A percentile compares a stretch with the other conserved stretches of the same genome.
These are phyloP conservation scores for Alethe castanea DNA, from an alignment of 2,113 vertebrate genomes.

Conservation along the genomic window DNA sequence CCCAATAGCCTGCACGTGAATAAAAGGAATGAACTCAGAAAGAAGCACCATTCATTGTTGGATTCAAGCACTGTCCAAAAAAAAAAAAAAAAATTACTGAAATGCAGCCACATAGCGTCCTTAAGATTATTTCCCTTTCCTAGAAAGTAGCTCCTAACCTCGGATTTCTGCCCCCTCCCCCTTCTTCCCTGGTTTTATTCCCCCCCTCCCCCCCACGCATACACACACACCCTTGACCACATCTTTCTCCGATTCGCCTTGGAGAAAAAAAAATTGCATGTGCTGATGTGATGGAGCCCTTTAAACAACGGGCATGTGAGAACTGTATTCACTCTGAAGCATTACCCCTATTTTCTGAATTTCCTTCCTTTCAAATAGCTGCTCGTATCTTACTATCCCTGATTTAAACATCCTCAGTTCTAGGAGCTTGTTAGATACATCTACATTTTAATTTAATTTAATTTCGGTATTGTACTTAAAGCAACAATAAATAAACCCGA, in stretches of 20 bases:
- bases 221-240: not conserved
- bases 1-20: not conserved
- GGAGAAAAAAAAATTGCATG: not conserved
- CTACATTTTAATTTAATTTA: conserved; percentile 52
- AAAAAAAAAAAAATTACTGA: not conserved
- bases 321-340: conserved; percentile 39
- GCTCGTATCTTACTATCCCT: not conserved
- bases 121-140: conserved; percentile 48
- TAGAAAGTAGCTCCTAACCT: conserved; percentile 52
- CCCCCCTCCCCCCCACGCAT: not conserved
- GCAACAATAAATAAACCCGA: conserved; percentile 55
- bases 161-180: not conserved
- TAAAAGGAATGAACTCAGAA: conserved; percentile 17
- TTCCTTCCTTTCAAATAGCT: conserved; percentile 38
- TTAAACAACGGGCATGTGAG: conserved; percentile 33
- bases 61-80: not conserved
- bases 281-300: conserved; percentile 58
- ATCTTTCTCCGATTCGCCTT: conserved; percentile 16
- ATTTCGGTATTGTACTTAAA: conserved; percentile 59
- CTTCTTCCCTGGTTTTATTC: not conserved
- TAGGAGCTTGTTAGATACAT: not conserved
- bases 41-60: conserved; percentile 28
- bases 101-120: not conserved
- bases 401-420: not conserved
- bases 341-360: conserved; percentile 57